Base-by-base conservation (phyloP, 1,140 invertebrate species). In the Mya arenaria region DNA sequence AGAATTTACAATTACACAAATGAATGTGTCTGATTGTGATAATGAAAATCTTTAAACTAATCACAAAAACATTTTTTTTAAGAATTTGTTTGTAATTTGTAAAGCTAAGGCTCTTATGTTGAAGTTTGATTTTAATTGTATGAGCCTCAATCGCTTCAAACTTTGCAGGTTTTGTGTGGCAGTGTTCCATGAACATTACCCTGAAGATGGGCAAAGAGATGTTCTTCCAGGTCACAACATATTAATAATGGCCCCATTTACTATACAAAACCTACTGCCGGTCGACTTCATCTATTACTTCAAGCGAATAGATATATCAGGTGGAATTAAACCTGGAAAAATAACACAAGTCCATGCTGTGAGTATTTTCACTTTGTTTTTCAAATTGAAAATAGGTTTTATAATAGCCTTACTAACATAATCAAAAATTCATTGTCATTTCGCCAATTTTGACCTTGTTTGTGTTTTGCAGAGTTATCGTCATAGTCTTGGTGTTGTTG, bases 221-320 rank as follows among this genome's bases (percentile, higher is more conserved):
- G 62, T 36, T 28, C 94, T 97, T 68, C 97, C 97, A 28, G 97
- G 96, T 0, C 98, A 99, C 92, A 95, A 95, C 8, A 96, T 99
- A 68, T 95, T 95, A 6, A 92, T 99, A 30, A 91, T 97, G 75
- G 96, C 97, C 34, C 97, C 97, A 0, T 93, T 99, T 0, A 96
- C 95, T 23, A 88, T 99, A 6, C 88, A 93, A n/a, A 95, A 95
- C 90, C 92, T 95, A 5, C 90, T 95, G 30, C 95, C 95, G 0
- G 92, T 93, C 79, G 95, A 89, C 94, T 95, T 94, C 36, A 97
- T 89, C 71, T 90, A 89, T 72, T 89, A 91, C 85, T 78, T 90
- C 23, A 86, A 87, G 82, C 78, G 86, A n/a, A 88, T 88, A 66
- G 72, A 84, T 55, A 84, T 94, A 15, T 85, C 83, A 39, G 95